phyloP scores from a whole-genome alignment of 2,113 vertebrate genomes.

The Dermatemys mawii region DNA sequence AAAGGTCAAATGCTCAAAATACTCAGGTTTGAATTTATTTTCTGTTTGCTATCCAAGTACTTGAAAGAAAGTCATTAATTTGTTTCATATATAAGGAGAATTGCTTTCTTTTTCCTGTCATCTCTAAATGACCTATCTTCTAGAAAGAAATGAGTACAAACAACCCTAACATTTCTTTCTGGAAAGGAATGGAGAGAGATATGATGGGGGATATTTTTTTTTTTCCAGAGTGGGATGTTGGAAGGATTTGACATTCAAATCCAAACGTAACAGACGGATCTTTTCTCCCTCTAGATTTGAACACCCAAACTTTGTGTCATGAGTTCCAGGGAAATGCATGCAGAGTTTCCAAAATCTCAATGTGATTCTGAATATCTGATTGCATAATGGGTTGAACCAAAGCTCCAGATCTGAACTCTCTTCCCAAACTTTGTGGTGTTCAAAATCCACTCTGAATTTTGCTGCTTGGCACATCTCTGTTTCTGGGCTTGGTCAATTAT shows the following conservation, averaged over 20 bases:
- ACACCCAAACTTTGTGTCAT: neutral
- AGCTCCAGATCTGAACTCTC: neutral
- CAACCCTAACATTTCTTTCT: neutral
- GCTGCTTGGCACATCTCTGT: neutral
- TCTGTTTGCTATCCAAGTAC: neutral
- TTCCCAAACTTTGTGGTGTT: neutral
- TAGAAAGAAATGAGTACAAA: neutral
- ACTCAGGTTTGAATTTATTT: neutral
- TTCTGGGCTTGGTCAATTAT: neutral
- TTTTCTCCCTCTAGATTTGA: neutral
- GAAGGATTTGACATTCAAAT: neutral
- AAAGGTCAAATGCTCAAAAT: neutral
- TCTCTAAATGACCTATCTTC: neutral
- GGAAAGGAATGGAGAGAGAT: neutral
- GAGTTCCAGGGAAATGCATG: rapidly evolving
- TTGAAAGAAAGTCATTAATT: neutral
- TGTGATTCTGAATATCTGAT: neutral
- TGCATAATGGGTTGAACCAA: neutral
- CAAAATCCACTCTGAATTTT: neutral
- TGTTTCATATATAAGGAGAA: neutral
- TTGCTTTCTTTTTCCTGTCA: neutral
- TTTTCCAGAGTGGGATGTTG: neutral
- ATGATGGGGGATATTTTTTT: neutral
- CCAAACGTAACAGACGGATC: neutral
- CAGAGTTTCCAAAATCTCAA: neutral